Conservation (phyloP, 2,797 vertebrate species). For the Carduelis carduelis region DNA sequence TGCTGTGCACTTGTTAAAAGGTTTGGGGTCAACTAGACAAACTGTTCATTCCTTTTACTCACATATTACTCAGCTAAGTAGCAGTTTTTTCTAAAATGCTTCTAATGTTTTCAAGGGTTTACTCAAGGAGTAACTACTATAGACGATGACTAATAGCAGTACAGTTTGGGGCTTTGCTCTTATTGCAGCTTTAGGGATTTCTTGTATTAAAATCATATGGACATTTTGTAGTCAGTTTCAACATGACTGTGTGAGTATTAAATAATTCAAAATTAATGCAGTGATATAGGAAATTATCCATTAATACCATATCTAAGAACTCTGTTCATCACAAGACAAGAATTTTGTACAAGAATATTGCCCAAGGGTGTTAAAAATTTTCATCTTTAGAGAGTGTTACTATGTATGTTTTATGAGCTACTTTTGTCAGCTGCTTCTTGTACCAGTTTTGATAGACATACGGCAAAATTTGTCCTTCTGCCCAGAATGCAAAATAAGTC, state of each 20-base stretch:
- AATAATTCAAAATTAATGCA: background rate
- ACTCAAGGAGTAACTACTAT: background rate
- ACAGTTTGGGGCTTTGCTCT: background rate
- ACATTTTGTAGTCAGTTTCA: background rate
- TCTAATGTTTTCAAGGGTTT: background rate
- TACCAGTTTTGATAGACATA: background rate
- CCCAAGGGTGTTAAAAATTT: background rate
- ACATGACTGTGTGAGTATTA: background rate
- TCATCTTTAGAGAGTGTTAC: background rate
- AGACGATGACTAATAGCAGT: background rate
- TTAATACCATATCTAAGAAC: background rate
- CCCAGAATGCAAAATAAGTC: background rate
- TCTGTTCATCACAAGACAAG: background rate
- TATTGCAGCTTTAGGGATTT: background rate
- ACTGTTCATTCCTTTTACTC: background rate
- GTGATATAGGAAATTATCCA: background rate
- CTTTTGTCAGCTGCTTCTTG: conserved; percentile 2
- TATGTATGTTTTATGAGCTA: background rate
- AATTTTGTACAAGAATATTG: background rate
- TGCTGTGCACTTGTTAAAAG: background rate
- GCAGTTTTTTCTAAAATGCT: background rate
- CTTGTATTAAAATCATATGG: background rate
- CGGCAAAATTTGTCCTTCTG: background rate
- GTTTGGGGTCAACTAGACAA: background rate
- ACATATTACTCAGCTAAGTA: background rate